Evolutionary conservation across 2,888 invertebrate species (phyloP), one percentile per base, ranked within the genome.

Genomic region (Bellardia bayeri): DNA sequence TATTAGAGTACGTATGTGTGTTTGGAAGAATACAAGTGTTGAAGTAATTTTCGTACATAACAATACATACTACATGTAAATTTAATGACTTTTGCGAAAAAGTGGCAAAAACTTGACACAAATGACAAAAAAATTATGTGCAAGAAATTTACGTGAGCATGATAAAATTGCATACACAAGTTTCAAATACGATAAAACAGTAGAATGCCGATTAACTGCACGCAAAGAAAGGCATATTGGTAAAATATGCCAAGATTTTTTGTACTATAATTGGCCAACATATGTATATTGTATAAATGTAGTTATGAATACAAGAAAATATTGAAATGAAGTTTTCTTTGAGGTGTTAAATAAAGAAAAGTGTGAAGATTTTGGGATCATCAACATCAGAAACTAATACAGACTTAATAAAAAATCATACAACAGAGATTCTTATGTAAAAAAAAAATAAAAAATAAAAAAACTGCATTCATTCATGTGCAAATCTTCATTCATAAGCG

Each of bases 21-120:
- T 83, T 11, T 66, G 72, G 58, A 23, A 66, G 72, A 79, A 68
- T 74, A 81, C 78, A 87, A 87, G 81, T 86, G 85, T 86, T 74
- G 84, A 82, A 84, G 88, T 84, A 87, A 89, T 88, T 89, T 89
- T 82, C 74, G 80, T 89, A 89, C 88, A 89, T 85, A 88, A 79
- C 88, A 83, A 82, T 85, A 69, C 82, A 88, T 86, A 83, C 79
- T 85, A 69, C 82, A 88, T 86, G 88, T 87, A 88, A 88, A 88
- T 88, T 89, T 89, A 89, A 89, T 89, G 88, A 89, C 87, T 88
- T 87, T 89, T 88, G 87, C 82, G 83, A 87, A 76, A 86, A 82
- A 89, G 89, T 89, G 87, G 85, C 88, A 89, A 82, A 84, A 88
- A 88, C 64, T 89, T 88, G 86, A 89, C 88, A 89, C 74, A 87